Evolutionary conservation across 1,140 invertebrate species (phyloP).

Genomic region (Diorhabda sublineata): DNA sequence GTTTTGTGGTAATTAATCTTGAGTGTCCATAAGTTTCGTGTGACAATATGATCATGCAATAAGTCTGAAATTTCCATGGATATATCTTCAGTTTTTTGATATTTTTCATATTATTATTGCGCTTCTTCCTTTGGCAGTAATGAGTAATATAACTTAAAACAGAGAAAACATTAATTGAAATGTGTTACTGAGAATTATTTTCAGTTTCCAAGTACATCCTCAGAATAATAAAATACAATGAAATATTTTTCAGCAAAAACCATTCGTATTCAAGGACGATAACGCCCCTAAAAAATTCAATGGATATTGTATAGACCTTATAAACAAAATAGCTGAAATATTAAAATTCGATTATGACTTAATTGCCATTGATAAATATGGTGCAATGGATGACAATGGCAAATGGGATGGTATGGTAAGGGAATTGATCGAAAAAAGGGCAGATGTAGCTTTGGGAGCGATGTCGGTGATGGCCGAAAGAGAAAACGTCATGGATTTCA

Average conservation of each 20-base stretch:
- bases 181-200: too few relatives aligned
- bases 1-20: too few relatives aligned
- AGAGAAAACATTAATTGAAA: too few relatives aligned
- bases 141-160: too few relatives aligned
- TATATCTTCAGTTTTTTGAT: too few relatives aligned
- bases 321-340: conserved; percentile 76
- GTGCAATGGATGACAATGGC: conserved; percentile 78
- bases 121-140: too few relatives aligned
- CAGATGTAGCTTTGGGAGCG: conserved; percentile 84
- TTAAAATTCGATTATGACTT: conserved; percentile 89
- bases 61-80: too few relatives aligned
- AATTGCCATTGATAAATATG: conserved; percentile 73
- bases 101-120: too few relatives aligned
- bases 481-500: conserved; percentile 92
- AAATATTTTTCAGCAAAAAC: conserved; percentile 63
- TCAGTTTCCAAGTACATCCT: too few relatives aligned
- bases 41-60: too few relatives aligned
- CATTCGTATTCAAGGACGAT: conserved; percentile 77
- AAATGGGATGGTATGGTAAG: conserved; percentile 91
- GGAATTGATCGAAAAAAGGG: conserved; percentile 84
- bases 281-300: conserved; percentile 64
- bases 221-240: too few relatives aligned
- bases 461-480: conserved; percentile 91
- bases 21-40: too few relatives aligned
- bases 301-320: conserved; percentile 91